Percentiles rank a stretch among this genome's conserved stretches.
phyloP scores from a whole-genome alignment of 2,113 vertebrate genomes.

The Triplophysa tibetana region DNA sequence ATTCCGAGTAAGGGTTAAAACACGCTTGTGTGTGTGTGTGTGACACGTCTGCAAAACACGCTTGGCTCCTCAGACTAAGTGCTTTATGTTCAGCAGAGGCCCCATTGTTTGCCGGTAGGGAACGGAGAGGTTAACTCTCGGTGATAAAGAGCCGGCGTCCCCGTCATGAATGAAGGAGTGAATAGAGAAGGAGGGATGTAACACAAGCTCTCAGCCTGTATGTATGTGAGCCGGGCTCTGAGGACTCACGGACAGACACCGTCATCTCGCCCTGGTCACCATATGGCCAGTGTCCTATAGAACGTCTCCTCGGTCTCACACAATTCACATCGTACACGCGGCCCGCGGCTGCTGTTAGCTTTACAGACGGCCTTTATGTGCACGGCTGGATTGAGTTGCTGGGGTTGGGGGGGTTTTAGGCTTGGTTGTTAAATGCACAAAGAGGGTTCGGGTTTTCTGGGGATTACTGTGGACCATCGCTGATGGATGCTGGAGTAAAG shows the following conservation, averaged over 20 bases:
- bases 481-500: background rate
- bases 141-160: conserved; percentile 45
- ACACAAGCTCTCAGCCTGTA: conserved; percentile 73
- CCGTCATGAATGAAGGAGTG: conserved; percentile 58
- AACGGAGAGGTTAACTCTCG: conserved; percentile 73
- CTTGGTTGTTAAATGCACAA: conserved; percentile 28
- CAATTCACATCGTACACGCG: conserved; percentile 69
- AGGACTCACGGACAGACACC: conserved; percentile 72
- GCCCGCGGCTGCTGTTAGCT: conserved; percentile 62
- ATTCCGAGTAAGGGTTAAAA: conserved; percentile 63
- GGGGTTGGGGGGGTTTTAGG: conserved; percentile 39
- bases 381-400: conserved; percentile 66
- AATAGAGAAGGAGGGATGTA: conserved; percentile 76
- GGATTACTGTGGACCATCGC: background rate
- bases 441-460: background rate
- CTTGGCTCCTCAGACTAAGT: conserved; percentile 32
- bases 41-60: conserved; percentile 29
- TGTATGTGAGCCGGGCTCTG: conserved; percentile 71
- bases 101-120: conserved; percentile 50
- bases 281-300: conserved; percentile 81
- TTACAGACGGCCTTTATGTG: conserved; percentile 67
- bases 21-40: conserved; percentile 39
- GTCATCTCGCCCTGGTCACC: conserved; percentile 75
- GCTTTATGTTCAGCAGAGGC: conserved; percentile 41
- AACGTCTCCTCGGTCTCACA: conserved; percentile 66